Percentiles rank a stretch among this genome's conserved stretches.
phyloP scores from a whole-genome alignment of 2,113 vertebrate species.

The Podiceps cristatus region DNA sequence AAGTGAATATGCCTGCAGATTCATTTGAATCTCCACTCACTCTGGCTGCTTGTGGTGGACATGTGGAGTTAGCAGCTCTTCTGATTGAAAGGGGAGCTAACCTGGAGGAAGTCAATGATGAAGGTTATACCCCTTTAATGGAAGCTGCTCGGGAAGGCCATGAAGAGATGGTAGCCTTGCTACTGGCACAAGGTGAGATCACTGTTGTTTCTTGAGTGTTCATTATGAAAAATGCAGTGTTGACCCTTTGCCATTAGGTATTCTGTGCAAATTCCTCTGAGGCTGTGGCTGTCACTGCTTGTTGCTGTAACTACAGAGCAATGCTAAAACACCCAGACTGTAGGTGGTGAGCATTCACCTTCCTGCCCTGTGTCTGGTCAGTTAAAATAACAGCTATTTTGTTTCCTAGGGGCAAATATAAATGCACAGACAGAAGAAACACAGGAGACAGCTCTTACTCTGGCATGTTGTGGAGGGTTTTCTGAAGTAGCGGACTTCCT shows the following conservation, averaged over 20 bases:
- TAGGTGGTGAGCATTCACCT: background rate
- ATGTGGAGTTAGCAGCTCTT: constrained; percentile 94
- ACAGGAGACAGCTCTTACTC: constrained; percentile 95
- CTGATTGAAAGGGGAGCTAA: constrained; percentile 98
- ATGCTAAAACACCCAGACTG: background rate
- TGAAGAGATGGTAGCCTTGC: constrained; percentile 97
- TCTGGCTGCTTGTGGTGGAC: constrained; percentile 95
- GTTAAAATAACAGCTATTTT: background rate
- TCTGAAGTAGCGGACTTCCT: constrained; percentile 98
- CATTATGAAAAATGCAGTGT: fast-evolving
- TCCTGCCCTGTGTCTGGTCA: background rate
- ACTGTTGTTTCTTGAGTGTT: fast-evolving
- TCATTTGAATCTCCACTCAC: constrained; percentile 98
- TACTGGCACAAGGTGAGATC: constrained; percentile 94
- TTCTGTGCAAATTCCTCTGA: background rate
- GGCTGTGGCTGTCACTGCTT: background rate
- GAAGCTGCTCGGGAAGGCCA: constrained; percentile 98
- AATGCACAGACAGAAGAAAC: constrained; percentile 99
- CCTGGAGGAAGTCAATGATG: constrained; percentile 98
- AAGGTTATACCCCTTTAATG: constrained; percentile 98
- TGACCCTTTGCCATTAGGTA: background rate
- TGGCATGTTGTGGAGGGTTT: constrained; percentile 98
- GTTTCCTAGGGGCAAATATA: constrained; percentile 92
- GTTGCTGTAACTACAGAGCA: background rate
- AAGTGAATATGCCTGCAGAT: constrained; percentile 99